phyloP scores from a whole-genome alignment of 2,888 invertebrate genomes.

The Netelia fuscicornis region DNA sequence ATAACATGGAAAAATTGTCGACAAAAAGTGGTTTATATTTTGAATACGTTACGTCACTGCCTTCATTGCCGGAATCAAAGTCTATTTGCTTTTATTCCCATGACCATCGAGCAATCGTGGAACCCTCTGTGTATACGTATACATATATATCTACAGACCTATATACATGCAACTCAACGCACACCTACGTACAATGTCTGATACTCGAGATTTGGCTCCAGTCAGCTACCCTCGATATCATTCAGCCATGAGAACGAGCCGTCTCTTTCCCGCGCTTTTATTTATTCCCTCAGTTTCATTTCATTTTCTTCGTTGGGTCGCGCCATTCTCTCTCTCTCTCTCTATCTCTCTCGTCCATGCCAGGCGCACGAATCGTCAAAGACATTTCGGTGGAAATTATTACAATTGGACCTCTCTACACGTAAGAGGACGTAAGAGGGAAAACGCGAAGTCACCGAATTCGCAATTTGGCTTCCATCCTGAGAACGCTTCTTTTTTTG shows the following conservation, averaged over 20 bases:
- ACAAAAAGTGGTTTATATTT: too few species aligned
- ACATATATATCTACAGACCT: neutral
- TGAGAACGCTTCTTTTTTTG: constrained; percentile 5
- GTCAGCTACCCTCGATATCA: neutral
- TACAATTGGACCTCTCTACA: constrained; percentile 43
- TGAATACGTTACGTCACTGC: too few species aligned
- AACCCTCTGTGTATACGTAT: neutral
- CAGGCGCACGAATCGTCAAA: constrained; percentile 32
- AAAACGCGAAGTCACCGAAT: constrained; percentile 59
- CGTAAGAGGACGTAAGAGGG: constrained; percentile 11
- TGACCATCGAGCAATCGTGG: neutral
- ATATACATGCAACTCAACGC: neutral
- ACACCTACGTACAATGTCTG: neutral
- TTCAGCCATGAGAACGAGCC: neutral
- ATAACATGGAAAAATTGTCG: too few species aligned
- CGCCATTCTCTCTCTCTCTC: neutral
- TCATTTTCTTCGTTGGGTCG: constrained; percentile 36
- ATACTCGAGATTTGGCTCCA: constrained; percentile 30
- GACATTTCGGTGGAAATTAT: constrained; percentile 48
- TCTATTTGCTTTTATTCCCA: too few species aligned
- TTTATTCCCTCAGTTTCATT: constrained; percentile 52
- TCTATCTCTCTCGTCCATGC: neutral
- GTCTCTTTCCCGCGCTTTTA: constrained; percentile 28
- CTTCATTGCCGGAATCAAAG: too few species aligned
- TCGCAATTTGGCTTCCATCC: constrained; percentile 54